A percentile compares a stretch with the other conserved stretches of the same genome.
Conservation (phyloP, 2,113 vertebrate species). For the Nibea coibor region DNA sequence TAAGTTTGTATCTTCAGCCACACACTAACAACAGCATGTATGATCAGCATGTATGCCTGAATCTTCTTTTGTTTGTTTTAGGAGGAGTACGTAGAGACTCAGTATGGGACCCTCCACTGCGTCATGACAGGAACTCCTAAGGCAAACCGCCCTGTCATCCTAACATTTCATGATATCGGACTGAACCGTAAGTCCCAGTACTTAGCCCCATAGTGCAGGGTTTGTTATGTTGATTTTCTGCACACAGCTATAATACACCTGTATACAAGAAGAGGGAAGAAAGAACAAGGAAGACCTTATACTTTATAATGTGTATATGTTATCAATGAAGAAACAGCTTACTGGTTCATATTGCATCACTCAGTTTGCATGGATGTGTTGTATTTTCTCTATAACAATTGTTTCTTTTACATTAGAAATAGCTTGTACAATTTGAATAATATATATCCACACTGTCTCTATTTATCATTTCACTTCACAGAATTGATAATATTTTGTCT, state of each 20-base stretch:
- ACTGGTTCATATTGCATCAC: neutral
- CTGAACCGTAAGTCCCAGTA: conserved; percentile 90
- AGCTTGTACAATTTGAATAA: neutral
- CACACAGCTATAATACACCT: neutral
- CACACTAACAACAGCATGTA: neutral
- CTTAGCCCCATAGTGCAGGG: neutral
- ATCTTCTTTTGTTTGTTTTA: conserved; percentile 65
- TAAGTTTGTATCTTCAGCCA: neutral
- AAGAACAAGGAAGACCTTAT: no score
- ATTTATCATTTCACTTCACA: neutral
- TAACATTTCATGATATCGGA: conserved; percentile 95
- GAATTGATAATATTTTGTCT: neutral
- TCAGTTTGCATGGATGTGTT: neutral
- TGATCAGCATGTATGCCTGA: neutral
- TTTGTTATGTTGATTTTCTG: neutral
- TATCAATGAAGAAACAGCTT: neutral
- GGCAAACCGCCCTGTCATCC: conserved; percentile 89
- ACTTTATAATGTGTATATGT: neutral
- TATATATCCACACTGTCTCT: neutral
- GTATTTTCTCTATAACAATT: neutral
- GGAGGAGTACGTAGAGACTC: conserved; percentile 94
- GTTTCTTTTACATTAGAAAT: neutral
- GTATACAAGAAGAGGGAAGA: neutral
- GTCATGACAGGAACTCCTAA: conserved; percentile 87
- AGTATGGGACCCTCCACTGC: conserved; percentile 90